These are phyloP conservation scores for Trissolcus brochymenae DNA, from an alignment of 2,888 invertebrate species.

Conservation along the genomic window DNA sequence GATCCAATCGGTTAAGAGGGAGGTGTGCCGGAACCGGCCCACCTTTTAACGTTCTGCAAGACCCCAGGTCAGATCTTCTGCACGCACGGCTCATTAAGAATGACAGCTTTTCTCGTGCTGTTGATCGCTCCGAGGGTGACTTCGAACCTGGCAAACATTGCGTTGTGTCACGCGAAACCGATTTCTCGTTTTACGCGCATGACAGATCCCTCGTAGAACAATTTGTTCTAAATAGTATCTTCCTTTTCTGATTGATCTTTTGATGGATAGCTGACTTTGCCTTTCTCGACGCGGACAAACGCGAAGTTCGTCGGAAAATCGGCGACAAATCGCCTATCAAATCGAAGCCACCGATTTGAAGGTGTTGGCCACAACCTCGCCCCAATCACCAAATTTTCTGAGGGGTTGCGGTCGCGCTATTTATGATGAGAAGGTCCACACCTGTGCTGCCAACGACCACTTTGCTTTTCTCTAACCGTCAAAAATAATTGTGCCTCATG, in stretches of 20 bases:
- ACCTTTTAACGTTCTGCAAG: constrained; percentile 74
- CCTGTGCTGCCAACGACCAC: constrained; percentile 71
- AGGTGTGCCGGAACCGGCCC: constrained; percentile 75
- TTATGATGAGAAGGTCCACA: constrained; percentile 75
- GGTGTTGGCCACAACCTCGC: constrained; percentile 72
- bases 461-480: constrained; percentile 32
- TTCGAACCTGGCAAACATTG: constrained; percentile 53
- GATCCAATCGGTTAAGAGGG: constrained; percentile 73
- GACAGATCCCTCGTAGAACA: constrained; percentile 43
- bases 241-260: constrained; percentile 22
- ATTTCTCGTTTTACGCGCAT: constrained; percentile 16
- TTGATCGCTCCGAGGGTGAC: constrained; percentile 55
- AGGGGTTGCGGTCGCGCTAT: constrained; percentile 60
- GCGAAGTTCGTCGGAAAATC: neutral
- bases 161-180: constrained; percentile 57
- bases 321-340: neutral
- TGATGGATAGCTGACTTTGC: neutral
- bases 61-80: constrained; percentile 63
- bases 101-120: constrained; percentile 67
- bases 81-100: constrained; percentile 73
- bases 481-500: neutral
- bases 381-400: constrained; percentile 72
- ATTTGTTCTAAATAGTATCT: constrained; percentile 41
- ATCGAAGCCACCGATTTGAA: constrained; percentile 59
- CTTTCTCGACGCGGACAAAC: neutral